phyloP scores from a whole-genome alignment of 2,113 vertebrate genomes.

The Chinchilla lanigera region DNA sequence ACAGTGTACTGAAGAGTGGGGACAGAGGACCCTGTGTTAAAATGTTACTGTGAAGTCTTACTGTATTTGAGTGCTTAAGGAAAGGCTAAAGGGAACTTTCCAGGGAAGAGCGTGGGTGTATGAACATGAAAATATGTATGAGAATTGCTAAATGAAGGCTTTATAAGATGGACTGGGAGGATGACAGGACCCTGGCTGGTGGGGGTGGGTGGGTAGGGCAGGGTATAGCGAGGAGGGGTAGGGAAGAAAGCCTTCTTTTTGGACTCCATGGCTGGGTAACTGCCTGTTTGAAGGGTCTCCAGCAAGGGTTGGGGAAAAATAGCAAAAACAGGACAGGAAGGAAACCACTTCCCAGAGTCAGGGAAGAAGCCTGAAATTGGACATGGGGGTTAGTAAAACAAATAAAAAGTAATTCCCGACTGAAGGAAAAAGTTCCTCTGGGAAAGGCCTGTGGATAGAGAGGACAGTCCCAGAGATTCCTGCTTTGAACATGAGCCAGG shows the following conservation, averaged over 20 bases:
- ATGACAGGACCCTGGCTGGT: neutral
- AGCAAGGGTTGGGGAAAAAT: neutral
- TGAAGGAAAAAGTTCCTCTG: neutral
- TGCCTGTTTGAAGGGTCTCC: neutral
- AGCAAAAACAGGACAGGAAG: neutral
- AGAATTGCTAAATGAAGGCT: conserved; percentile 68
- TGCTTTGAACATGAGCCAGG: neutral
- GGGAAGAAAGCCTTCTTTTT: conserved; percentile 54
- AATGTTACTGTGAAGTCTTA: conserved; percentile 43
- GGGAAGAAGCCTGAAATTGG: neutral
- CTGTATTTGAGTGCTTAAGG: conserved; percentile 45
- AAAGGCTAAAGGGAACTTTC: conserved; percentile 47
- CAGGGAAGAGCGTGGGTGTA: conserved; percentile 67
- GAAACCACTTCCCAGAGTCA: neutral
- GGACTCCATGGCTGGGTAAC: neutral
- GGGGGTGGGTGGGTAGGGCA: neutral
- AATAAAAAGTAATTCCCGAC: neutral
- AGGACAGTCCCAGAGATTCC: neutral
- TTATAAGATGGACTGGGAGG: conserved; percentile 45
- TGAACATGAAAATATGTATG: conserved; percentile 64
- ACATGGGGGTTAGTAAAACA: neutral
- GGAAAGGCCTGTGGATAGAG: neutral
- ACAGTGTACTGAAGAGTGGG: neutral
- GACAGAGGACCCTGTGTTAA: conserved; percentile 62
- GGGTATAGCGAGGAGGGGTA: neutral